A percentile compares a stretch with the other conserved stretches of the same genome.
Conservation (phyloP, 2,888 invertebrate species). For the Drosophila nr. fundita region DNA sequence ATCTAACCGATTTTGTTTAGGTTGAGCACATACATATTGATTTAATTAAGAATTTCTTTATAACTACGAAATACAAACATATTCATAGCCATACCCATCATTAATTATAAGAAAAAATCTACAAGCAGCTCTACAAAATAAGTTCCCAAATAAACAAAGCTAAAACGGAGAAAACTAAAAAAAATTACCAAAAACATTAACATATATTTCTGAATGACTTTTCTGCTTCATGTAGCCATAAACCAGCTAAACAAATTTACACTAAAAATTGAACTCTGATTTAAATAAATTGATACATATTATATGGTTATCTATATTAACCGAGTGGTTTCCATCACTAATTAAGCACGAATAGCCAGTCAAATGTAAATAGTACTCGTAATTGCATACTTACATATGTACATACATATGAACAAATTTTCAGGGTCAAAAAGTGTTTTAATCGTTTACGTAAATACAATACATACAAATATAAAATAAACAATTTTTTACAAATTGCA, state of each 20-base stretch:
- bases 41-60: neutral
- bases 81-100: neutral
- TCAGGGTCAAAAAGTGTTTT: neutral
- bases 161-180: no score
- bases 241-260: neutral
- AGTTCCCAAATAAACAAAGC: neutral
- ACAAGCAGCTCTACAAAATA: neutral
- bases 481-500: neutral
- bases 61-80: neutral
- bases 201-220: neutral
- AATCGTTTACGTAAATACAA: neutral
- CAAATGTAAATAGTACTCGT: neutral
- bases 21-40: neutral
- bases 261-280: neutral
- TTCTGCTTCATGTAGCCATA: neutral
- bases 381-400: neutral
- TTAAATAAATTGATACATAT: neutral
- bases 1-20: constrained; percentile 79
- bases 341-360: neutral
- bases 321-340: neutral
- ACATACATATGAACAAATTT: neutral
- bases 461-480: neutral
- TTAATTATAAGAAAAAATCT: neutral
- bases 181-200: neutral
- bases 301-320: neutral